phyloP scores from a whole-genome alignment of 2,888 invertebrate species.

The Ormyrus nitidulus region DNA sequence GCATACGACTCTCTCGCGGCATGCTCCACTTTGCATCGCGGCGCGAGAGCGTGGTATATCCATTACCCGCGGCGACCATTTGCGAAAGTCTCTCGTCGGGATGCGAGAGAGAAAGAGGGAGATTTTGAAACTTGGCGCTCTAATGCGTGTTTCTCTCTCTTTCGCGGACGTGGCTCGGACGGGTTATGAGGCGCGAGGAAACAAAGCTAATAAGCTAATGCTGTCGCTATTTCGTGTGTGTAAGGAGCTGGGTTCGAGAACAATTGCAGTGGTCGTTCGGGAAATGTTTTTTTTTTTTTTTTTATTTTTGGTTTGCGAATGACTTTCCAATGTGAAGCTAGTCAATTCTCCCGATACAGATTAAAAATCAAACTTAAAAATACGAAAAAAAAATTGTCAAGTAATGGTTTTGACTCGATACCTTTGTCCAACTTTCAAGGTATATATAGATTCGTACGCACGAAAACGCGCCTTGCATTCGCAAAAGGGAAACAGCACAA shows the following conservation, averaged over 20 bases:
- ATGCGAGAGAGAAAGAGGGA: neutral
- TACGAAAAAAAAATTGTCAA: too few species aligned
- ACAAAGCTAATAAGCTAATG: too few species aligned
- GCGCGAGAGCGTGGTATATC: too few species aligned
- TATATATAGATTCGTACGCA: slow-evolving; percentile 7
- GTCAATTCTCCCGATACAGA: too few species aligned
- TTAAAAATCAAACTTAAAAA: too few species aligned
- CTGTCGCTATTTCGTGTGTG: too few species aligned
- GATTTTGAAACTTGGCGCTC: slow-evolving; percentile 27
- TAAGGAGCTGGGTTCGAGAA: too few species aligned
- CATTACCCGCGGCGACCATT: neutral
- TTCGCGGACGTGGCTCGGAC: neutral
- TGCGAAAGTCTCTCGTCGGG: slow-evolving; percentile 24
- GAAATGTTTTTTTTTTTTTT: too few species aligned
- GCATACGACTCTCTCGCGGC: neutral
- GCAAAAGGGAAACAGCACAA: neutral
- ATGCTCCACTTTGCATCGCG: slow-evolving; percentile 42
- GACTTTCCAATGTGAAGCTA: too few species aligned
- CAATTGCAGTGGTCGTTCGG: too few species aligned
- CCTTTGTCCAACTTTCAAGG: neutral
- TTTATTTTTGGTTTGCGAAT: too few species aligned
- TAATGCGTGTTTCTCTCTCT: neutral
- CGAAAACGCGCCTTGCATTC: neutral
- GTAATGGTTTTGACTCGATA: neutral
- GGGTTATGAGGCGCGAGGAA: too few species aligned